These are phyloP conservation scores for Sylvia borin DNA, from an alignment of 2,797 vertebrate species.

Conservation along the genomic window DNA sequence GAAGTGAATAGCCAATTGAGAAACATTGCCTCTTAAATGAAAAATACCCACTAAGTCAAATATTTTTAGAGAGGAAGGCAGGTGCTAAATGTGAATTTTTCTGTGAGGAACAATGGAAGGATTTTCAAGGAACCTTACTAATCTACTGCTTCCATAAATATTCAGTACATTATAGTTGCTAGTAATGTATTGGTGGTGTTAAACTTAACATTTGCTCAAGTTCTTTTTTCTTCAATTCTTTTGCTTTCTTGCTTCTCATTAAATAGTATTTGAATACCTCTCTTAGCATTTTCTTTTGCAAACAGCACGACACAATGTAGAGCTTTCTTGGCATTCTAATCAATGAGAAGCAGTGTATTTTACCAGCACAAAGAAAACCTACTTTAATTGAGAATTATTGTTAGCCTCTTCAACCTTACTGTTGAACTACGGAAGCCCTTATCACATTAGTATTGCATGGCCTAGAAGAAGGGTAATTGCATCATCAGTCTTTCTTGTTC, in stretches of 20 bases:
- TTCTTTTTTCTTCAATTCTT: not conserved
- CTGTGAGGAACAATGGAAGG: not conserved
- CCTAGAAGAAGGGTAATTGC: conserved; percentile 44
- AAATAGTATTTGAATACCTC: not conserved
- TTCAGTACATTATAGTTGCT: conserved; percentile 24
- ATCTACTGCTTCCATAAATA: conserved; percentile 53
- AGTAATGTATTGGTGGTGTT: not conserved
- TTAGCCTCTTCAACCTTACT: conserved; percentile 39
- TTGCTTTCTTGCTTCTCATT: conserved; percentile 35
- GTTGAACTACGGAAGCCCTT: conserved; percentile 39
- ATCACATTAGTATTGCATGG: not conserved
- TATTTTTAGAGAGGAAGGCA: not conserved
- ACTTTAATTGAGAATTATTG: conserved; percentile 50
- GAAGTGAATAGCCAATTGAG: not conserved
- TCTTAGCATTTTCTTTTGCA: conserved; percentile 45
- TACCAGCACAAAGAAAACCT: conserved; percentile 23
- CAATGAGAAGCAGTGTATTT: conserved; percentile 26
- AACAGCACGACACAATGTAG: not conserved
- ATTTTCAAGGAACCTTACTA: conserved; percentile 19
- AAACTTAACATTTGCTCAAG: not conserved
- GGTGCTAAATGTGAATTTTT: not conserved
- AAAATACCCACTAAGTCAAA: not conserved
- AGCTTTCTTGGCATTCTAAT: conserved; percentile 43
- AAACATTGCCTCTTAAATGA: not conserved
- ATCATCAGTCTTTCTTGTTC: conserved; percentile 49